Percentiles rank a stretch among this genome's conserved stretches.
phyloP scores from a whole-genome alignment of 2,888 invertebrate genomes.

The Hydrotaea cyrtoneurina region DNA sequence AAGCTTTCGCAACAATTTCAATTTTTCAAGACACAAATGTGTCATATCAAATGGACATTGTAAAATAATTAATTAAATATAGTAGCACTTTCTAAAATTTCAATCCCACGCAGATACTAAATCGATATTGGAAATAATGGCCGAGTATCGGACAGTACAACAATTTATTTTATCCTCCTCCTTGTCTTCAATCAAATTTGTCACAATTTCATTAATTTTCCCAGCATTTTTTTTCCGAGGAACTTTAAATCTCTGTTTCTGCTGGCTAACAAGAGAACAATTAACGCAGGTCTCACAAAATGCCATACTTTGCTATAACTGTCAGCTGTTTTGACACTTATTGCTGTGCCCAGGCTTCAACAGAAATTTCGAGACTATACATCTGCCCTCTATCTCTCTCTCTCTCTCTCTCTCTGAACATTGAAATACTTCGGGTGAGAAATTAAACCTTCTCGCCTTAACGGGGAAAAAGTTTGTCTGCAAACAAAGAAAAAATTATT shows the following conservation, averaged over 20 bases:
- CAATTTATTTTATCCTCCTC: too few relatives aligned
- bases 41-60: constrained; percentile 30
- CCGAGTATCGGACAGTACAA: too few relatives aligned
- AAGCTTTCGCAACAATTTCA: constrained; percentile 1
- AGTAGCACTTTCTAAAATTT: neutral
- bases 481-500: neutral
- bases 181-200: too few relatives aligned
- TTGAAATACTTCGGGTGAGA: neutral
- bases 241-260: neutral
- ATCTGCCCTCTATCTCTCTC: too few relatives aligned
- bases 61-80: constrained; percentile 44
- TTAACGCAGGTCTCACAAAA: too few relatives aligned
- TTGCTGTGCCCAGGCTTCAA: too few relatives aligned
- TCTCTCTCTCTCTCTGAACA: too few relatives aligned
- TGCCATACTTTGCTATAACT: too few relatives aligned
- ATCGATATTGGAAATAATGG: neutral
- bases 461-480: neutral
- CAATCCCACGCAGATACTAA: neutral
- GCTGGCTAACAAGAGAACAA: neutral
- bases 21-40: constrained; percentile 28
- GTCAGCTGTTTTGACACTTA: too few relatives aligned
- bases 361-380: too few relatives aligned
- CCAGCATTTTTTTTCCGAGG: neutral
- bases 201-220: neutral
- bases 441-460: neutral